A percentile compares a stretch with the other conserved stretches of the same genome.
Conservation (phyloP, 1,140 invertebrate genomes). For the Leptopilina clavipes region DNA sequence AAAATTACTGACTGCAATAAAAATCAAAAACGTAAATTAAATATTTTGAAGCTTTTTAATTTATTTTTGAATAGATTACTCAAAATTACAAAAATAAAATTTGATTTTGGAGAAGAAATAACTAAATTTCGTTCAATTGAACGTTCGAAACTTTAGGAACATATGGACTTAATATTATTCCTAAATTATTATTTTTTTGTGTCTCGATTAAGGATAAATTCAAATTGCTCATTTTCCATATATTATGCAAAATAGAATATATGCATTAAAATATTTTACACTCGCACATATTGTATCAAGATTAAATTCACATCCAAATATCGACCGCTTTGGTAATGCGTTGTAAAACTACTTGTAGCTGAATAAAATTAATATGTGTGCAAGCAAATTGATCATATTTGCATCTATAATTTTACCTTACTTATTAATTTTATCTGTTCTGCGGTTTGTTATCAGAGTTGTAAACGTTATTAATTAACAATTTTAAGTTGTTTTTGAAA, state of each 20-base stretch:
- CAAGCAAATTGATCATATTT: constrained; percentile 12
- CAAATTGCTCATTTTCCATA: neutral
- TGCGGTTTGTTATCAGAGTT: neutral
- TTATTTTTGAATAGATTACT: too few relatives aligned
- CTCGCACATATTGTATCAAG: neutral
- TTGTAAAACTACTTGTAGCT: neutral
- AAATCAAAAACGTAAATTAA: too few relatives aligned
- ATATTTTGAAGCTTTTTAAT: too few relatives aligned
- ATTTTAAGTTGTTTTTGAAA: neutral
- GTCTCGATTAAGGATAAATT: neutral
- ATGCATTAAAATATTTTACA: neutral
- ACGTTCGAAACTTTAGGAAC: too few relatives aligned
- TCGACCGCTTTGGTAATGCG: neutral
- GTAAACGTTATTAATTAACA: neutral
- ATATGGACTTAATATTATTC: too few relatives aligned
- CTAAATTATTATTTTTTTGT: too few relatives aligned
- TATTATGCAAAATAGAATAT: neutral
- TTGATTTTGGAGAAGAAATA: too few relatives aligned
- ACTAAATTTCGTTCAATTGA: too few relatives aligned
- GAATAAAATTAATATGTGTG: neutral
- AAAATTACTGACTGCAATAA: too few relatives aligned
- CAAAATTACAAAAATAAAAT: too few relatives aligned
- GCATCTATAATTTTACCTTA: neutral
- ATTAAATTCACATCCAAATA: constrained; percentile 6
- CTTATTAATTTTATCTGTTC: neutral